Evolutionary conservation across 2,888 invertebrate species (phyloP), one percentile per base, ranked within the genome.

Genomic region (Helicoverpa assulta): DNA sequence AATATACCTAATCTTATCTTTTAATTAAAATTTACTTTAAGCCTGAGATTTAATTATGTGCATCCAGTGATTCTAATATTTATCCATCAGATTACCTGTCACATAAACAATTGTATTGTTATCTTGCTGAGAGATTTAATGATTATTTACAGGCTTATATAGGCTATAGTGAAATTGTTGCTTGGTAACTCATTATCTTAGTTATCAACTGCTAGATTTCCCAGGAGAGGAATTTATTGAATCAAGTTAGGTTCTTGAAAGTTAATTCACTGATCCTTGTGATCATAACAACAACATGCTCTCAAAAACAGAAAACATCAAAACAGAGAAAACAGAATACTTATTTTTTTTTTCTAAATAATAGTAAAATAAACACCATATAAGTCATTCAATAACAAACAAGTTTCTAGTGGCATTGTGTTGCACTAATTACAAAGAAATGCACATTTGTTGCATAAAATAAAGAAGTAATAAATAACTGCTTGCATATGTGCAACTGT

Each of bases 391-490:
- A 26, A 26, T 26, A 26, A 26, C 26, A 26, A 40, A 12, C 1
- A 40, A 40, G 40, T 10, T 40, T 14, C 40, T 14, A 40, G 12
- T 40, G 43, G 16, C 43, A 43, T 43, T 43, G 16, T 16, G 16
- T 43, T 14, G 51, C n/a, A 55, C 21, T 53, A 21, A 56, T 62
- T 76, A 47, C 26, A 67, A 62, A 61, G 26, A 67, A 55, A 72
- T 72, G 16, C 43, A 53, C 58, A 64, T 51, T 54, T 67, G 58
- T 54, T 67, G 19, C 10, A 40, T 12, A 29, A 29, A 3, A 61
- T 64, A 64, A 64, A 76, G 54, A 12, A 58, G 18, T 64, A 37
- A 37, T 26, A 26, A 72, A 61, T 72, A 67, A 72, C 64, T 0
- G 14, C 57, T 12, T 33, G 57, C 72, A 65, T 52, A 63, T 58